Evolutionary conservation across 2,888 invertebrate genomes (phyloP), one percentile per base, ranked within the genome.

Genomic region (Unio delphinus): DNA sequence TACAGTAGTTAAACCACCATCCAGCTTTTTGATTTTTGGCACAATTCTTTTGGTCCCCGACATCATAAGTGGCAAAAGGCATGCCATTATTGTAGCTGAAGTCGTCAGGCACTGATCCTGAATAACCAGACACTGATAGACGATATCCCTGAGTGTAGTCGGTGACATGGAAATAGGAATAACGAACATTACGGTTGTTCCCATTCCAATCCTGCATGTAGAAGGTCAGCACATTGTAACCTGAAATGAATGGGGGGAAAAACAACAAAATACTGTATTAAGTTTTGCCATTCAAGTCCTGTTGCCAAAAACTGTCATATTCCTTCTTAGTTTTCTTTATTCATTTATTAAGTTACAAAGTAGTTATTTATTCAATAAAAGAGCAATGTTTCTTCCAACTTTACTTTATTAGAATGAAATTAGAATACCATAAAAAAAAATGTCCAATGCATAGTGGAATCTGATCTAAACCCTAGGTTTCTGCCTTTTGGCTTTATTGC

Each of bases 1-100:
- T 67, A 65, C 87, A 87, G 74, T 81, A 79, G 65, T 86, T 84
- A 77, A 81, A 87, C 86, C 86, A 87, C 87, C 87, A 87, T 3
- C 86, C 87, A 1, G 78, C 82, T n/a, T 70, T 73, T 79, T 79
- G 78, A 26, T 82, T n/a, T 17, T 20, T 8, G 11, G 86, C 87
- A 70, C 88, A 88, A 18, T 70, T 26, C 61, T 80, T 23, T 11
- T 30, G 4, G 68, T 85, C 86, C 3, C 74, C 70, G 5, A 54
- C 55, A 72, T 87, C 86, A 28, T 62, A 68, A 4, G 86, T 84
- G 30, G 78, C 72, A 66, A 87, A 87, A 1, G 65, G 61, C 77
- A 75, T 79, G 56, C 78, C 76, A 68, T 83, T 83, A 69, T 80
- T 77, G 67, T 74, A 78, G 57, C 73, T 68, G 64, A 87, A 67